Conservation (phyloP, 2,888 invertebrate genomes). For the Agapetus fuscipes region DNA sequence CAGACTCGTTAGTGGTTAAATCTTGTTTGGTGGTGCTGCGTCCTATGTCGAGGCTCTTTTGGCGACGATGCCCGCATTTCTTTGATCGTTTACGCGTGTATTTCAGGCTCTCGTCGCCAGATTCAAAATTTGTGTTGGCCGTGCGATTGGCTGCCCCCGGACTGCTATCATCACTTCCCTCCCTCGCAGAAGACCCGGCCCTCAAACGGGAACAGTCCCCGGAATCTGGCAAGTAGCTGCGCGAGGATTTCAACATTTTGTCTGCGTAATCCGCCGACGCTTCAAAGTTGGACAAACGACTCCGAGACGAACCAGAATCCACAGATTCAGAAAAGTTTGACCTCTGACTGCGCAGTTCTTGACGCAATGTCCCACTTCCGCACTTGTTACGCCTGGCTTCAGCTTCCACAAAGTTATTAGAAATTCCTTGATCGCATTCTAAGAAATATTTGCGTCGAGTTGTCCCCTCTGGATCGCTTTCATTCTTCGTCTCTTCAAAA, state of each 20-base stretch:
- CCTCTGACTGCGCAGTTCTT: conserved; percentile 17
- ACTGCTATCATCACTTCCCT: conserved; percentile 19
- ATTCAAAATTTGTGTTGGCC: conserved; percentile 8
- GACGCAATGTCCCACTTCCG: conserved; percentile 13
- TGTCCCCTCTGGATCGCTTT: conserved; percentile 10
- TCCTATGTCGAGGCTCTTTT: conserved; percentile 19
- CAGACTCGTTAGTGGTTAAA: conserved; percentile 5
- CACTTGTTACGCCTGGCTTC: conserved; percentile 10
- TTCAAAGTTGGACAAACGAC: conserved; percentile 15
- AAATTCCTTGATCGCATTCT: conserved; percentile 14
- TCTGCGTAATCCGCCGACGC: conserved; percentile 18
- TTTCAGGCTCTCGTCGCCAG: conserved; percentile 11
- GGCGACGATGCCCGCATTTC: conserved; percentile 17
- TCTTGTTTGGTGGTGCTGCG: conserved; percentile 9
- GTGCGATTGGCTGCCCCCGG: conserved; percentile 10
- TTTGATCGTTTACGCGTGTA: conserved; percentile 16
- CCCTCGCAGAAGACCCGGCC: conserved; percentile 15
- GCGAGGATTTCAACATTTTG: conserved; percentile 20
- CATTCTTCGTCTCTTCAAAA: conserved; percentile 13
- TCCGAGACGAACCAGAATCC: conserved; percentile 19
- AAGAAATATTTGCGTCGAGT: conserved; percentile 14
- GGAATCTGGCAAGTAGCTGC: conserved; percentile 17
- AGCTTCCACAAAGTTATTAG: conserved; percentile 16
- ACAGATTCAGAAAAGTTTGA: conserved; percentile 18
- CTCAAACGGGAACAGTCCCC: conserved; percentile 14